Evolutionary conservation across 2,113 vertebrate species (phyloP), one percentile per base, ranked within the genome.

Genomic region (Willisornis vidua): DNA sequence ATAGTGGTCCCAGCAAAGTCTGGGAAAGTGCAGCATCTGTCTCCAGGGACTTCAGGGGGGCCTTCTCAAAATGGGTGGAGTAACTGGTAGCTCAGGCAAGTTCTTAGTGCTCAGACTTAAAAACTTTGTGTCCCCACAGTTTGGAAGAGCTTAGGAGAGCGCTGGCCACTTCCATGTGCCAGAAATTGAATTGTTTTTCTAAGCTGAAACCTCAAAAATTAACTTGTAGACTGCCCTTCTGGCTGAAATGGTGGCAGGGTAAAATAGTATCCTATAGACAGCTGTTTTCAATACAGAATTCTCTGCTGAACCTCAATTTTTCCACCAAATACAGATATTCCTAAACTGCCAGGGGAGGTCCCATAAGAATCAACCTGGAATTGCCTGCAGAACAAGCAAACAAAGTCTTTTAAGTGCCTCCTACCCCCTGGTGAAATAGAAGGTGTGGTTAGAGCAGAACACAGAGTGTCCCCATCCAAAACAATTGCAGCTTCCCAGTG

Each of bases 31-130:
- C 43, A 12, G 37, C 18, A 7, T n/a, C 54, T 4, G 1, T 45
- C 28, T 41, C 22, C 12, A 2, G 35, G 37, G 41, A 59, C 54
- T 13, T 84, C 1, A 16, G 10, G 0, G 1, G 35, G 28, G 10
- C 14, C 3, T 3, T 9, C n/a, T 66, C n/a, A 68, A 87, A 87
- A 51, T 5, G 16, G 7, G 14, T 41, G 43, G 25, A 23, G 25
- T 35, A 33, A 45, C 12, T 41, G 33, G 35, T 29, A 55, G 54
- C 20, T 80, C 7, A 59, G 54, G 26, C 35, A 80, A 80, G 63
- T 82, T 78, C 24, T 62, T 25, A 7, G 24, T 49, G 77, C 52
- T 91, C 74, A 19, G 33, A 20, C 10, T 2, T 10, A 26, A 43
- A 14, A 43, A 5, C 35, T 37, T 51, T 1, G 0, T 41, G 46